Percentiles rank a stretch among this genome's conserved stretches.
Conservation (phyloP, 2,888 invertebrate genomes). For the Ichneumoninae sp. region DNA sequence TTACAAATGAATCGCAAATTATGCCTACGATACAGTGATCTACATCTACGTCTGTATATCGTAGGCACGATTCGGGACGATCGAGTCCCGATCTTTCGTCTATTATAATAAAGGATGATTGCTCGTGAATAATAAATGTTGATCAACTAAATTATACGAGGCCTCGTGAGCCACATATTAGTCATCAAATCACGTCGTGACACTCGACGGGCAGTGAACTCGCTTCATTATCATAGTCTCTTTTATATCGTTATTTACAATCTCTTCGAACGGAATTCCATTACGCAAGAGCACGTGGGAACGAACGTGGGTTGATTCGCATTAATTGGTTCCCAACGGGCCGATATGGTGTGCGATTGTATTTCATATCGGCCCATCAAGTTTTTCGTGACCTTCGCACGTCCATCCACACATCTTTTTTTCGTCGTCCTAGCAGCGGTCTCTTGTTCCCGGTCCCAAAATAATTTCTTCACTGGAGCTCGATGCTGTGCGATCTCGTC, state of each 20-base stretch:
- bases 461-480: constrained; percentile 4
- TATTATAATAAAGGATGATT: background rate
- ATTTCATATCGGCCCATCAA: background rate
- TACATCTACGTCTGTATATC: background rate
- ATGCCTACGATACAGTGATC: too few species aligned
- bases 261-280: background rate
- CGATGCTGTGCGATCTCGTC: background rate
- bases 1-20: background rate
- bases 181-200: constrained; percentile 5
- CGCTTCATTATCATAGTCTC: background rate
- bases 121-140: constrained; percentile 36
- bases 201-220: constrained; percentile 11
- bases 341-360: background rate
- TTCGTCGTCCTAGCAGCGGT: background rate
- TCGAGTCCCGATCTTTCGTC: too few species aligned
- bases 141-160: constrained; percentile 11
- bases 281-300: background rate
- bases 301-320: background rate
- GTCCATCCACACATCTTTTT: constrained; percentile 7
- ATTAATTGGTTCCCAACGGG: background rate
- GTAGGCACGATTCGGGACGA: too few species aligned
- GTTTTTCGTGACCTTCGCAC: background rate
- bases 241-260: background rate
- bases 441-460: background rate
- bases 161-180: background rate